Conservation (phyloP, 92 coral and sea anemone genomes). For the Hydrozoanthus gracilis region DNA sequence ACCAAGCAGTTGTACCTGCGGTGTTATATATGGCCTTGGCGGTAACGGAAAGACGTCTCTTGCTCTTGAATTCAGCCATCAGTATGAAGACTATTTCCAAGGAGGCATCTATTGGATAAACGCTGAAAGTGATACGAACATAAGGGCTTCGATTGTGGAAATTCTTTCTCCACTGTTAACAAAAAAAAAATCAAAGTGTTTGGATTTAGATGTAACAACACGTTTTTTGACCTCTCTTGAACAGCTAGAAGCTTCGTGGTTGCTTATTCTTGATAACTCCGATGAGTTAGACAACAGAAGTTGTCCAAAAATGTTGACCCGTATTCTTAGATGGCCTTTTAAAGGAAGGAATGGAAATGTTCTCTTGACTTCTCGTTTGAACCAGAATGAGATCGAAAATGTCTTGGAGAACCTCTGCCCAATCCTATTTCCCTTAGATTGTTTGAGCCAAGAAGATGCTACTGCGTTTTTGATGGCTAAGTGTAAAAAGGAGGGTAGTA, state of each 20-base stretch:
- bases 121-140: conserved; percentile 1
- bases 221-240: background rate
- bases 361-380: conserved; percentile 5
- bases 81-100: background rate
- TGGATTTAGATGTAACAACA: background rate
- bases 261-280: conserved; percentile 35
- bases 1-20: conserved; percentile 6
- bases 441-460: background rate
- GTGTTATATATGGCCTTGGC: conserved; percentile 11
- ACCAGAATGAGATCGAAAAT: background rate
- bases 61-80: background rate
- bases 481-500: background rate
- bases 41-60: conserved; percentile 16
- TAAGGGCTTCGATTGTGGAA: background rate
- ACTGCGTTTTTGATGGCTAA: background rate
- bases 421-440: background rate
- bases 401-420: no score
- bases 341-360: background rate
- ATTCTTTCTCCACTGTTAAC: background rate
- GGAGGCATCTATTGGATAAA: conserved; percentile 39
- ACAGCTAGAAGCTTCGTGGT: background rate
- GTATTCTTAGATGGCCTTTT: background rate
- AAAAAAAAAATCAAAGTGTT: background rate
- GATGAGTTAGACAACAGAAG: conserved; percentile 13
- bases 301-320: background rate